A percentile compares a stretch with the other conserved stretches of the same genome.
These are phyloP conservation scores for Microcebus lehilahytsara DNA, from an alignment of 2,113 vertebrate species.

Conservation along the genomic window DNA sequence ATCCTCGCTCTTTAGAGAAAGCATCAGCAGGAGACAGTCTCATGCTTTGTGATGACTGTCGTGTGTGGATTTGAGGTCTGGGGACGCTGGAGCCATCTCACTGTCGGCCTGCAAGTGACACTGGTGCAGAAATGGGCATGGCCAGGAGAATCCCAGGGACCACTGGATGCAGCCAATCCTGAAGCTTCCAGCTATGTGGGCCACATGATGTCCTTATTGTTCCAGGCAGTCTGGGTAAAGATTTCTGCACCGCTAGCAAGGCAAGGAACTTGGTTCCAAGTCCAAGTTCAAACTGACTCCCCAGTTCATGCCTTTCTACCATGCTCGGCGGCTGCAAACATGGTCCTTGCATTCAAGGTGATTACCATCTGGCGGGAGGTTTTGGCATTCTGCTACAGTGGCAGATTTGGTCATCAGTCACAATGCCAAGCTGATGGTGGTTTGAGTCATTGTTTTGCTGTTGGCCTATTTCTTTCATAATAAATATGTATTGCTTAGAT, in stretches of 20 bases:
- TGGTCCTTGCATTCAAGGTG: background rate
- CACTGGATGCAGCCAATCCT: background rate
- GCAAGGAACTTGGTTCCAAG: background rate
- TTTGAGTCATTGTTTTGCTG: constrained; percentile 70
- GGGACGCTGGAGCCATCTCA: background rate
- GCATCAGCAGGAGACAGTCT: background rate
- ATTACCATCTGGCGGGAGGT: constrained; percentile 26
- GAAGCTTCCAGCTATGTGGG: background rate
- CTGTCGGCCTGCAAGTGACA: background rate
- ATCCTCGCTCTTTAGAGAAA: background rate
- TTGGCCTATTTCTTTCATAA: constrained; percentile 52
- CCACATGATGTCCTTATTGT: background rate
- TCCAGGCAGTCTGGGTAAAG: background rate
- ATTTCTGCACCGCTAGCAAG: background rate
- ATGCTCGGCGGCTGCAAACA: background rate
- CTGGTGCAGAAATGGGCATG: too few species aligned
- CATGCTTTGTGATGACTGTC: background rate
- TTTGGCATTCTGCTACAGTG: background rate
- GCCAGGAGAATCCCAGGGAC: background rate
- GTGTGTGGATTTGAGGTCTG: background rate
- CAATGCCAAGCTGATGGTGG: constrained; percentile 5
- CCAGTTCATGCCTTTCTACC: background rate
- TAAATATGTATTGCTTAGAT: constrained; percentile 55
- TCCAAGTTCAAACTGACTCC: background rate
- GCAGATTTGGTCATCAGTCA: constrained; percentile 42